These are phyloP conservation scores for Gasterosteus aculeatus DNA, from an alignment of 2,113 vertebrate species.

Conservation along the genomic window DNA sequence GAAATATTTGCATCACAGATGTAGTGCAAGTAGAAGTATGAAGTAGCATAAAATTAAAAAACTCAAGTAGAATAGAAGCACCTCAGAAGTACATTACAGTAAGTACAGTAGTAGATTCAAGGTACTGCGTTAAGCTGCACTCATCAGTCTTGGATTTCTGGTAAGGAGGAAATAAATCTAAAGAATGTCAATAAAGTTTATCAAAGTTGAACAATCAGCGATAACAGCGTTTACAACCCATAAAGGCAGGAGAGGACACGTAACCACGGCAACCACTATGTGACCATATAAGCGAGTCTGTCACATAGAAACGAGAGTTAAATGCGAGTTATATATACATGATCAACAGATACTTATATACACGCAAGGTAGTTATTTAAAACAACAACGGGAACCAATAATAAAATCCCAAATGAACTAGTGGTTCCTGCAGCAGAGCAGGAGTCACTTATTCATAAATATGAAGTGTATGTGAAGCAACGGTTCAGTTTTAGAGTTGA, in stretches of 20 bases:
- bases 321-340: neutral
- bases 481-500: neutral
- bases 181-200: constrained; percentile 5
- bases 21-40: too few species aligned
- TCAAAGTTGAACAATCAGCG: neutral
- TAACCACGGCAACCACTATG: neutral
- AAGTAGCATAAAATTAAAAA: neutral
- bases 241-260: neutral
- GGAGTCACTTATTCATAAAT: too few species aligned
- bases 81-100: neutral
- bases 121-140: neutral
- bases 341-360: neutral
- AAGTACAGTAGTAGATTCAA: neutral
- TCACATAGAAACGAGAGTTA: too few species aligned
- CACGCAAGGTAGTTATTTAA: too few species aligned
- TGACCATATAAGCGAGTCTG: neutral
- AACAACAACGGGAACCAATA: too few species aligned
- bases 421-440: too few species aligned
- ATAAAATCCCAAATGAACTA: too few species aligned
- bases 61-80: neutral
- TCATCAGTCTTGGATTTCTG: neutral
- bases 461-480: neutral
- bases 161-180: neutral
- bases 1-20: too few species aligned
- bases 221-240: neutral